Conservation (phyloP, 92 coral and sea anemone species). For the Palythoa caribaeorum region DNA sequence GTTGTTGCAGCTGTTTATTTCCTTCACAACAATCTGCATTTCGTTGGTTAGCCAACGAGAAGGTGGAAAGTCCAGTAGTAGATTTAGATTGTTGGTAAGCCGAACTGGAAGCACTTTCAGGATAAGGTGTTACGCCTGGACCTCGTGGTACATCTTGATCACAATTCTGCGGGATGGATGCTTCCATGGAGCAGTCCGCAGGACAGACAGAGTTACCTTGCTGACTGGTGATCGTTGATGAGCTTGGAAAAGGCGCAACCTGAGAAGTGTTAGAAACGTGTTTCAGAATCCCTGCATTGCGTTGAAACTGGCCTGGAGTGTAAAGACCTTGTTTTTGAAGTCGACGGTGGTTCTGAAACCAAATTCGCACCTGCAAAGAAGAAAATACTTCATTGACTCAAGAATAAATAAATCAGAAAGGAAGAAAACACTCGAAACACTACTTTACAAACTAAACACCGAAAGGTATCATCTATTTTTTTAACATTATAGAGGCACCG, state of each 20-base stretch:
- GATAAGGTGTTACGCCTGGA: background rate
- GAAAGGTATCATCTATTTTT: too few relatives aligned
- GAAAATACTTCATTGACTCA: background rate
- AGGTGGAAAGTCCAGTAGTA: background rate
- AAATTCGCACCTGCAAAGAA: conserved; percentile 46
- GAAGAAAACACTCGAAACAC: background rate
- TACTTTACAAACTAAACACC: background rate
- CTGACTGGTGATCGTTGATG: conserved; percentile 14
- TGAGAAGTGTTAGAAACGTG: background rate
- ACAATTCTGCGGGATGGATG: background rate
- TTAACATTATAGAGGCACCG: too few relatives aligned
- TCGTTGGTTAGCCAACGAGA: background rate
- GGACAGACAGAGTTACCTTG: background rate
- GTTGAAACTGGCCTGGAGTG: conserved; percentile 53
- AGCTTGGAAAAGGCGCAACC: conserved; percentile 6
- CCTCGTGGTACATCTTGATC: background rate
- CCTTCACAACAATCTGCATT: background rate
- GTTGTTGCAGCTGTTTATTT: background rate
- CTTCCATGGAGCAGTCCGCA: background rate
- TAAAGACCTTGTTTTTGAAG: conserved; percentile 55
- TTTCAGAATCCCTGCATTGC: conserved; percentile 24
- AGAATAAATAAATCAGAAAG: background rate
- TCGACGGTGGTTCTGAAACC: conserved; percentile 61
- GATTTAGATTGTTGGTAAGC: background rate
- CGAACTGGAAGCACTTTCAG: conserved; percentile 9